Evolutionary conservation across 1,140 invertebrate species (phyloP).

Genomic region (Drosophila jambulina): DNA sequence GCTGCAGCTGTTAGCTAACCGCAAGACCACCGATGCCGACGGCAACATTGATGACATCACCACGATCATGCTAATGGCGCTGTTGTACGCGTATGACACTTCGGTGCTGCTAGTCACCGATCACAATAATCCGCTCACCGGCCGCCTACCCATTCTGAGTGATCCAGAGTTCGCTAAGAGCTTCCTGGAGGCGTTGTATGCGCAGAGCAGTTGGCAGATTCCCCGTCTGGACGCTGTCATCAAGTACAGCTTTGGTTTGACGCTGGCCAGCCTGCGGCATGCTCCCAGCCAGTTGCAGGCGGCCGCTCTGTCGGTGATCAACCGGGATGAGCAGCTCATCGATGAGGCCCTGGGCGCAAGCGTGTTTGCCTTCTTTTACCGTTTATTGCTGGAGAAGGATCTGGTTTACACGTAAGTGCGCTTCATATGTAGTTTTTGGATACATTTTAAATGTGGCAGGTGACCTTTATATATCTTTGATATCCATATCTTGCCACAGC

Average conservation of each 20-base stretch:
- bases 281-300: constrained; percentile 67
- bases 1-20: constrained; percentile 78
- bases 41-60: constrained; percentile 91
- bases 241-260: constrained; percentile 92
- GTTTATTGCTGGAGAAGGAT: constrained; percentile 90
- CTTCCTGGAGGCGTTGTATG: constrained; percentile 85
- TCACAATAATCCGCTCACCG: constrained; percentile 89
- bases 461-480: neutral
- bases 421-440: too few species aligned
- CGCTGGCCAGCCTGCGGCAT: constrained; percentile 91
- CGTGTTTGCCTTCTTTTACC: constrained; percentile 92
- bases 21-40: constrained; percentile 86
- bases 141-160: constrained; percentile 90
- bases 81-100: constrained; percentile 94
- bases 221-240: constrained; percentile 90
- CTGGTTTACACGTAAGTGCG: constrained; percentile 89
- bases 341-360: constrained; percentile 92
- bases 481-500: constrained; percentile 10
- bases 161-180: constrained; percentile 89
- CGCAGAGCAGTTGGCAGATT: constrained; percentile 87
- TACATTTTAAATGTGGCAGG: neutral
- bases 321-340: constrained; percentile 92
- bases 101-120: constrained; percentile 90
- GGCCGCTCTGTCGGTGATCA: constrained; percentile 82
- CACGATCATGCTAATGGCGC: constrained; percentile 91